phyloP scores from a whole-genome alignment of 2,113 vertebrate genomes.

The Tachuris rubrigastra region DNA sequence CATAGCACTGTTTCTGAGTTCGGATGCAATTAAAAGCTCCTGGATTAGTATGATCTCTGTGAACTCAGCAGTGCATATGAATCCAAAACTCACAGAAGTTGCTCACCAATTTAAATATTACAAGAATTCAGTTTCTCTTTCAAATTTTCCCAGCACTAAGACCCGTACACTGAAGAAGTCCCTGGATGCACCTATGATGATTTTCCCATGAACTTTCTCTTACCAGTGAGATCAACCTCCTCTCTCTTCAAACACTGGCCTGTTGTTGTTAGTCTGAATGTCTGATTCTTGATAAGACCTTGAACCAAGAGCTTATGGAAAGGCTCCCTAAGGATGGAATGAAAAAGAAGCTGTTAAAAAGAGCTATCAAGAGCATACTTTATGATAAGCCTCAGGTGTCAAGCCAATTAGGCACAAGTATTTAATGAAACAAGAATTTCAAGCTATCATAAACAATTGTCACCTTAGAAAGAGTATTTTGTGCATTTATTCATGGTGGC shows the following conservation, averaged over 20 bases:
- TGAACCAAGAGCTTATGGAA: conserved; percentile 93
- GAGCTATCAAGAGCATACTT: background rate
- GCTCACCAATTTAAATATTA: background rate
- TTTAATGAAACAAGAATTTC: conserved; percentile 26
- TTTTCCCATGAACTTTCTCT: background rate
- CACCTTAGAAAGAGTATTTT: background rate
- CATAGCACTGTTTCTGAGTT: background rate
- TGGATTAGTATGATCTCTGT: background rate
- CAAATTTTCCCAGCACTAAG: background rate
- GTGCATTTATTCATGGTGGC: background rate
- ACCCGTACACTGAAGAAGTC: background rate
- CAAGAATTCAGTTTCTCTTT: background rate
- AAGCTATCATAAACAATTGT: background rate
- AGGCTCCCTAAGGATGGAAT: conserved; percentile 82
- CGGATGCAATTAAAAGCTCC: background rate
- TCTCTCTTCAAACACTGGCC: conserved; percentile 87
- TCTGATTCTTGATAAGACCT: conserved; percentile 95
- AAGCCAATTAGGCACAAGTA: background rate
- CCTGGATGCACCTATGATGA: background rate
- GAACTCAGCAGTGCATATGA: background rate
- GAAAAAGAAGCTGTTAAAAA: background rate
- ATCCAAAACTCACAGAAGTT: background rate
- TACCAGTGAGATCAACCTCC: conserved; percentile 90
- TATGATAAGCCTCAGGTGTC: background rate
- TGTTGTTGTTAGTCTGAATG: conserved; percentile 81